Percentiles rank a stretch among this genome's conserved stretches.
Conservation (phyloP, 2,888 invertebrate species). For the Lasius fuliginosus region DNA sequence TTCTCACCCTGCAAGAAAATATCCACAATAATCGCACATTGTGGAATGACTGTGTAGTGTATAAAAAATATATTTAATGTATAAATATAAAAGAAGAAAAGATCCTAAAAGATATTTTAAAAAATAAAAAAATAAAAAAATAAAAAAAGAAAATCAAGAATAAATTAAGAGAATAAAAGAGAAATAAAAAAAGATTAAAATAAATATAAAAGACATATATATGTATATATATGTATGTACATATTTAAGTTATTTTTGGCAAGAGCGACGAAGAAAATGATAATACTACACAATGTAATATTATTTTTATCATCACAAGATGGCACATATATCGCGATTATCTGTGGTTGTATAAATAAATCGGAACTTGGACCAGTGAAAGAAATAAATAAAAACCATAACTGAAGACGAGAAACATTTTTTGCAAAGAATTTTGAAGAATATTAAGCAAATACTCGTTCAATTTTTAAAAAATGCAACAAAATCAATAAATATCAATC, state of each 20-base stretch:
- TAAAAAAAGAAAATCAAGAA: constrained; percentile 2
- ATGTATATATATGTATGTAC: neutral
- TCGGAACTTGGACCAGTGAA: neutral
- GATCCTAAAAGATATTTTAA: neutral
- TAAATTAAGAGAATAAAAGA: neutral
- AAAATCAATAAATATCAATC: neutral
- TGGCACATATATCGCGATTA: neutral
- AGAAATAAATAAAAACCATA: neutral
- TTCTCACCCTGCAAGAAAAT: constrained; percentile 5
- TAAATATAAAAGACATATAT: neutral
- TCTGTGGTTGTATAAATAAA: constrained; percentile 2
- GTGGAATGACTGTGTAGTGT: neutral
- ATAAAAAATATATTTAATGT: constrained; percentile 23
- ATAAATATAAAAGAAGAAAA: constrained; percentile 8
- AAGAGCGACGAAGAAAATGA: constrained; percentile 1
- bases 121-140: neutral
- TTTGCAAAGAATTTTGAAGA: neutral
- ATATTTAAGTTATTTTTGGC: constrained; percentile 22
- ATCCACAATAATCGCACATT: neutral
- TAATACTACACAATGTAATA: constrained; percentile 5
- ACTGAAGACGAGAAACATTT: neutral
- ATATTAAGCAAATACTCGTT: neutral
- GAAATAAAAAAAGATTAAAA: neutral
- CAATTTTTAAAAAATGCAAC: neutral
- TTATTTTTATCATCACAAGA: constrained; percentile 23